Evolutionary conservation across 2,888 invertebrate species (phyloP), one percentile per base, ranked within the genome.

Genomic region (Pollenia amentaria): DNA sequence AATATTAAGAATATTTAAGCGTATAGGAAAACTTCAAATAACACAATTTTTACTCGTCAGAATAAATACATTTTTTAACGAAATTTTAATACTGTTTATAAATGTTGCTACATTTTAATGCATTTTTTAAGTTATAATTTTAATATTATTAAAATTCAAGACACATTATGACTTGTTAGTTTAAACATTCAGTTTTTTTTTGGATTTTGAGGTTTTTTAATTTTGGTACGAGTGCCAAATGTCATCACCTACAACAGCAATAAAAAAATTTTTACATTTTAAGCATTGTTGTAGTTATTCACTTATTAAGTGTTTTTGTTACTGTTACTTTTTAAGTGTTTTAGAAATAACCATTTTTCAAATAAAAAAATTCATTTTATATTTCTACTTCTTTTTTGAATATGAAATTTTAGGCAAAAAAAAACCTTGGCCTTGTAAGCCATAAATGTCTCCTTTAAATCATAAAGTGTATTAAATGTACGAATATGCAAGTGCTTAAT

Each of bases 401-500:
- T 29, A 29, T 29, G 29, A 40, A 62, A 48, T 53, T 79, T 69
- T 38, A 67, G 73, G 46, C 21, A 40, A 75, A 46, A 64, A 9
- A 42, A 67, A 88, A 84, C 90, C 90, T 90, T 91, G 91, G 89
- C 91, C 91, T 89, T 89, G 88, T 90, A 89, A 89, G 73, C 79
- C 84, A 88, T 84, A 70, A 88, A 86, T 86, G 76, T 65, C 40
- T 72, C 29, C 48, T 55, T 55, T 46, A 51, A 64, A 29, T 62
- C 48, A 60, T 51, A 29, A 67, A 18, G 38, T 21, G 18, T 46
- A 21, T 29, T 29, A 60, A 29, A 75, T 48, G 6, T 62, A 21
- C 3, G n/a, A 12, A 69, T 29, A 29, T 29, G 29, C 6, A 29
- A 29, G 29, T 29, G 29, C 6, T 29, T 6, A 38, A 38, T 57